Conservation (phyloP, 2,797 vertebrate genomes). For the Lycodopsis pacificus region DNA sequence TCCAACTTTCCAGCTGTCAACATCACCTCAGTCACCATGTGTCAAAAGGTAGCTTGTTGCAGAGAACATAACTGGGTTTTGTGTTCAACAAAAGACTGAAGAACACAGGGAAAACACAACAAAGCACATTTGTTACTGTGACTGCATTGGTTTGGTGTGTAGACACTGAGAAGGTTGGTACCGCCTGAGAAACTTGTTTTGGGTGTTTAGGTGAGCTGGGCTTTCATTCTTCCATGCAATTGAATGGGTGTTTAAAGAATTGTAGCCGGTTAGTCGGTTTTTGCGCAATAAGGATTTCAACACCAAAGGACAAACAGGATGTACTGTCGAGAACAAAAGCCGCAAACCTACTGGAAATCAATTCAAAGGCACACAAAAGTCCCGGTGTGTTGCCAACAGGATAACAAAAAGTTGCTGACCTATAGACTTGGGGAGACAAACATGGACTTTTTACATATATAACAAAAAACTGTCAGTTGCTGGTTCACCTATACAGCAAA, state of each 20-base stretch:
- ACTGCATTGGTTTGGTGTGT: slow-evolving; percentile 1
- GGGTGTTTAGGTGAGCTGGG: neutral
- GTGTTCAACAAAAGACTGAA: slow-evolving; percentile 37
- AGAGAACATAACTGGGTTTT: slow-evolving; percentile 24
- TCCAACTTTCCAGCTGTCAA: slow-evolving; percentile 2
- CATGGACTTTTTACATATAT: neutral
- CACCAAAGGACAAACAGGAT: neutral
- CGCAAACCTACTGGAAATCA: slow-evolving; percentile 9
- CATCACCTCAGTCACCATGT: slow-evolving; percentile 4
- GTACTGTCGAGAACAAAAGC: slow-evolving; percentile 11
- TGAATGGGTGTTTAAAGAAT: neutral
- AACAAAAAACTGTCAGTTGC: neutral
- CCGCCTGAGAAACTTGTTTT: neutral
- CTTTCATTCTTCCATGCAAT: neutral
- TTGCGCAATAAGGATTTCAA: neutral
- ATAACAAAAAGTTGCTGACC: slow-evolving; percentile 4
- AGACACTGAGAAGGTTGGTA: neutral
- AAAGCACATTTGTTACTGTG: slow-evolving; percentile 34
- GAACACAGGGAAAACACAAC: slow-evolving; percentile 28
- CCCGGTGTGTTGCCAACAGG: neutral
- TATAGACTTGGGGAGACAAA: neutral
- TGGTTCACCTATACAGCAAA: neutral
- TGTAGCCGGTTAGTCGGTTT: neutral
- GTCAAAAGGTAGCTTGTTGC: slow-evolving; percentile 19
- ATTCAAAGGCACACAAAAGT: slow-evolving; percentile 12